Evolutionary conservation across 2,797 vertebrate species (phyloP).

Genomic region (Pristis pectinata): DNA sequence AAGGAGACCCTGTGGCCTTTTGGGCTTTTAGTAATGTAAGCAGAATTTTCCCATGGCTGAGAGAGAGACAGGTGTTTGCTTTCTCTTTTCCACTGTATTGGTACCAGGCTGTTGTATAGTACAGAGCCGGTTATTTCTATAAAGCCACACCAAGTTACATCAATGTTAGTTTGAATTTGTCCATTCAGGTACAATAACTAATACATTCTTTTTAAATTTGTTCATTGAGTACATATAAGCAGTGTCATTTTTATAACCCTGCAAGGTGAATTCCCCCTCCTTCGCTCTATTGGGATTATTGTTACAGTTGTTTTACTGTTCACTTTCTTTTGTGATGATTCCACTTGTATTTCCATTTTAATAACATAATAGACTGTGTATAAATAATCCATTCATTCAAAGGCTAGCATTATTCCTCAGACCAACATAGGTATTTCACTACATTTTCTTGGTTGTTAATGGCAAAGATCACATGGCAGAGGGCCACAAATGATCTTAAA

Average conservation of each 20-base stretch:
- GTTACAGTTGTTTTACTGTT: neutral
- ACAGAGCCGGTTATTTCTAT: neutral
- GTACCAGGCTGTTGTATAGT: conserved; percentile 34
- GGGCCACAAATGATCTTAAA: neutral
- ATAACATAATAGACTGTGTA: conserved; percentile 1
- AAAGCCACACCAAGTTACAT: conserved; percentile 27
- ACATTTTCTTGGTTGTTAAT: neutral
- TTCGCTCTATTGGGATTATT: neutral
- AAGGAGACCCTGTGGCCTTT: conserved; percentile 40
- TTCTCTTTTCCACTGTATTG: conserved; percentile 39
- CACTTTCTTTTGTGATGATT: neutral
- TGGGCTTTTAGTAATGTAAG: conserved; percentile 32
- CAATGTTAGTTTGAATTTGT: neutral
- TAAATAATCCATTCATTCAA: neutral
- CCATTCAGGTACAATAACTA: neutral
- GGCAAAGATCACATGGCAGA: neutral
- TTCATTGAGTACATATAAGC: conserved; percentile 3
- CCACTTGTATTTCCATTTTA: neutral
- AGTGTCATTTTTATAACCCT: neutral
- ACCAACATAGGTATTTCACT: neutral
- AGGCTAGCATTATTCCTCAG: neutral
- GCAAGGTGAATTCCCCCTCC: conserved; percentile 24
- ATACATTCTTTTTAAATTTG: neutral
- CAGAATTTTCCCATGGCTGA: neutral
- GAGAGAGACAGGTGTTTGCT: conserved; percentile 34